Conservation (phyloP, 2,888 invertebrate genomes). For the Limnephilus auricula region DNA sequence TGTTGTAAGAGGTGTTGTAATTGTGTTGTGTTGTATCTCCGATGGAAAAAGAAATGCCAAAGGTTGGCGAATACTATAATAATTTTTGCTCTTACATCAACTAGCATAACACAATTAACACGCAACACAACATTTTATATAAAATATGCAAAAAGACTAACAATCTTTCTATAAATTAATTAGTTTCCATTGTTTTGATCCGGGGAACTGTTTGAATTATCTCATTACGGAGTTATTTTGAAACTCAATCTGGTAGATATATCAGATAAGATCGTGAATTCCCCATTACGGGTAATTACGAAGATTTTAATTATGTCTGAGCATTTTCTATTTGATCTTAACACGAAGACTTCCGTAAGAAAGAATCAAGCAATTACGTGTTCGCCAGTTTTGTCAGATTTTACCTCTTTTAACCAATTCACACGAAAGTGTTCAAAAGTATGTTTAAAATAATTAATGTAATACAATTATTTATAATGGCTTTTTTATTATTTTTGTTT, state of each 20-base stretch:
- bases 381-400: background rate
- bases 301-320: conserved; percentile 30
- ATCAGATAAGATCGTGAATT: conserved; percentile 28
- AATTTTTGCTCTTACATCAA: background rate
- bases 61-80: background rate
- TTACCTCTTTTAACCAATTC: background rate
- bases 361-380: background rate
- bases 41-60: too few species aligned
- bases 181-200: conserved; percentile 42
- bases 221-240: conserved; percentile 39
- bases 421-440: background rate
- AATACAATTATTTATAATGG: background rate
- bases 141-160: conserved; percentile 27
- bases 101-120: conserved; percentile 15
- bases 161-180: conserved; percentile 38
- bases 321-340: conserved; percentile 41
- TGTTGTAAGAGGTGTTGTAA: too few species aligned
- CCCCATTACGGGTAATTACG: conserved; percentile 44
- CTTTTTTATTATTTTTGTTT: background rate
- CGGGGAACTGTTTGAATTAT: conserved; percentile 35
- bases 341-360: conserved; percentile 12
- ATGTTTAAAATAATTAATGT: background rate
- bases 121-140: conserved; percentile 25
- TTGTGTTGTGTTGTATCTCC: too few species aligned
- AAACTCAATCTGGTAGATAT: conserved; percentile 44